Percentiles rank a stretch among this genome's conserved stretches.
phyloP scores from a whole-genome alignment of 2,797 vertebrate species.

The Labeo calbasu region DNA sequence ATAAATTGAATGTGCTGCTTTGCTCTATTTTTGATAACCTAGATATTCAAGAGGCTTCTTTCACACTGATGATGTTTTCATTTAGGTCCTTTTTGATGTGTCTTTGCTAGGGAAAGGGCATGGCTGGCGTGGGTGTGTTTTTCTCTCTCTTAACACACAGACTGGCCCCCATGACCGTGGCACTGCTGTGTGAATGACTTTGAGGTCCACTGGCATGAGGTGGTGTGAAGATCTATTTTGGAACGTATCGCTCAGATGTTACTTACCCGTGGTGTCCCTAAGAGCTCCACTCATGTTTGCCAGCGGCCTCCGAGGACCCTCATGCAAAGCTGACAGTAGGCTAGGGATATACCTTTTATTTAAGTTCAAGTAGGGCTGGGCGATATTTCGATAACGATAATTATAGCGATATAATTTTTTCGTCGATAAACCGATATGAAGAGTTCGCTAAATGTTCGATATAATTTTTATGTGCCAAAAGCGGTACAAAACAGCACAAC shows the following conservation, averaged over 20 bases:
- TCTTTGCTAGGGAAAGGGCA: constrained; percentile 11
- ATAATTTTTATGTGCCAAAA: too few species aligned
- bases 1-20: background rate
- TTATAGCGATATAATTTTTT: too few species aligned
- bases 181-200: constrained; percentile 48
- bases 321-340: background rate
- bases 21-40: background rate
- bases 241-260: constrained; percentile 33
- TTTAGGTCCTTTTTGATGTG: constrained; percentile 14
- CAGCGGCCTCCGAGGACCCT: background rate
- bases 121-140: constrained; percentile 8
- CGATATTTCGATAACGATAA: too few species aligned
- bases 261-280: constrained; percentile 5
- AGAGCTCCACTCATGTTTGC: background rate
- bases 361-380: background rate
- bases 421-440: too few species aligned
- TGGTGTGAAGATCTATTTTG: constrained; percentile 39
- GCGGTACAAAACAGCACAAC: too few species aligned
- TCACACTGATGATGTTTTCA: background rate
- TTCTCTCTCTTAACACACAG: background rate
- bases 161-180: constrained; percentile 22
- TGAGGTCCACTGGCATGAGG: constrained; percentile 28
- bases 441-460: too few species aligned
- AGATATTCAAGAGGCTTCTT: background rate
- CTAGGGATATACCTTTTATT: background rate